Evolutionary conservation across 2,888 invertebrate species (phyloP).

Genomic region (Pantelozetes paolii): DNA sequence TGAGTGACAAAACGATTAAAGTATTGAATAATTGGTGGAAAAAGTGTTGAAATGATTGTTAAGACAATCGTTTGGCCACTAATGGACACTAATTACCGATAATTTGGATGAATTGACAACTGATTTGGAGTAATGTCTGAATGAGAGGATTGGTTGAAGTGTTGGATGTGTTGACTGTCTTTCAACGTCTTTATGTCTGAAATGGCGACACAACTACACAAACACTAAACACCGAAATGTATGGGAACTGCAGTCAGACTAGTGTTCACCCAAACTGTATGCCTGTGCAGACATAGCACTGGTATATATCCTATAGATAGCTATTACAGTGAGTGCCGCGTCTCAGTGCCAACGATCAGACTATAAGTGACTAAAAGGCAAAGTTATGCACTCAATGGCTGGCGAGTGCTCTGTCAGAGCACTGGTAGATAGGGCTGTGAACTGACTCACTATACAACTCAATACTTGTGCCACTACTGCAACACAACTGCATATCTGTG

Average conservation of each 20-base stretch:
- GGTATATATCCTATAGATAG: neutral
- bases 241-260: too few relatives aligned
- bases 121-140: neutral
- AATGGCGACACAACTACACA: slow-evolving; percentile 29
- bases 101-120: neutral
- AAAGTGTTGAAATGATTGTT: too few relatives aligned
- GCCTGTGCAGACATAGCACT: neutral
- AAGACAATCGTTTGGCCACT: too few relatives aligned
- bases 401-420: too few relatives aligned
- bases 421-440: too few relatives aligned
- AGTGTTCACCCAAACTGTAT: too few relatives aligned
- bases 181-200: neutral
- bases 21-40: too few relatives aligned
- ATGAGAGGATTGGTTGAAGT: neutral
- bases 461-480: neutral
- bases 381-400: too few relatives aligned
- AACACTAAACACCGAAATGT: neutral
- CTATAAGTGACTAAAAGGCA: neutral
- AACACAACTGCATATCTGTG: slow-evolving; percentile 1
- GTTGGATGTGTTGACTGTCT: neutral
- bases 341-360: neutral
- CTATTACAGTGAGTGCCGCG: neutral
- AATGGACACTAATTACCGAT: neutral
- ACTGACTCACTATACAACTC: too few relatives aligned
- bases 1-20: too few relatives aligned